phyloP scores from a whole-genome alignment of 2,888 invertebrate genomes.

The Operophtera brumata region DNA sequence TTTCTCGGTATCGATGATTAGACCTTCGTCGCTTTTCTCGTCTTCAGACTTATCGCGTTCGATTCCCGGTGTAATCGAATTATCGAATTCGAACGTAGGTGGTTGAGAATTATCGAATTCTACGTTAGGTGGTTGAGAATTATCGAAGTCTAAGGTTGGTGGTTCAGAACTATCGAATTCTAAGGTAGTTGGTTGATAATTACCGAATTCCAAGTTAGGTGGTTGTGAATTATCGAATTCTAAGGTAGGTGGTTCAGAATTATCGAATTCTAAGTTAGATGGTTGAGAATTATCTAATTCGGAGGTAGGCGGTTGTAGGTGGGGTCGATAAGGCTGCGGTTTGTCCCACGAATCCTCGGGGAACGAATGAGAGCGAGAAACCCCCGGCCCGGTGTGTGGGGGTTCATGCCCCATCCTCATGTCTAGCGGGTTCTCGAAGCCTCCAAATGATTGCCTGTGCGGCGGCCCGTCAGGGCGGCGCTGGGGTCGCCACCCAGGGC shows the following conservation, averaged over 20 bases:
- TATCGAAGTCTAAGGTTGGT: too few relatives aligned
- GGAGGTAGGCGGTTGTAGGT: conserved; percentile 63
- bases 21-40: conserved; percentile 78
- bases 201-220: too few relatives aligned
- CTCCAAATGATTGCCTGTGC: conserved; percentile 55
- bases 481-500: conserved; percentile 30
- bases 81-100: conserved; percentile 50
- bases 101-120: too few relatives aligned
- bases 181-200: too few relatives aligned
- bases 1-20: conserved; percentile 81
- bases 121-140: too few relatives aligned
- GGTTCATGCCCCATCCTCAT: conserved; percentile 55
- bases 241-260: too few relatives aligned
- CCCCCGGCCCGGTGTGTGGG: conserved; percentile 29
- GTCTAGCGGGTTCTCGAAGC: conserved; percentile 62
- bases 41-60: conserved; percentile 54
- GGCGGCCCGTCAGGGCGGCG: conserved; percentile 33
- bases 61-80: conserved; percentile 27
- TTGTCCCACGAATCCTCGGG: conserved; percentile 10
- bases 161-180: too few relatives aligned
- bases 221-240: too few relatives aligned
- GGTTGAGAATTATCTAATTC: conserved; percentile 48
- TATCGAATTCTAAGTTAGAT: too few relatives aligned
- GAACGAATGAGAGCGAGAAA: conserved; percentile 14
- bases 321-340: conserved; percentile 42